Percentiles rank a stretch among this genome's conserved stretches.
phyloP scores from a whole-genome alignment of 2,888 invertebrate genomes.

The Tachina lurida region DNA sequence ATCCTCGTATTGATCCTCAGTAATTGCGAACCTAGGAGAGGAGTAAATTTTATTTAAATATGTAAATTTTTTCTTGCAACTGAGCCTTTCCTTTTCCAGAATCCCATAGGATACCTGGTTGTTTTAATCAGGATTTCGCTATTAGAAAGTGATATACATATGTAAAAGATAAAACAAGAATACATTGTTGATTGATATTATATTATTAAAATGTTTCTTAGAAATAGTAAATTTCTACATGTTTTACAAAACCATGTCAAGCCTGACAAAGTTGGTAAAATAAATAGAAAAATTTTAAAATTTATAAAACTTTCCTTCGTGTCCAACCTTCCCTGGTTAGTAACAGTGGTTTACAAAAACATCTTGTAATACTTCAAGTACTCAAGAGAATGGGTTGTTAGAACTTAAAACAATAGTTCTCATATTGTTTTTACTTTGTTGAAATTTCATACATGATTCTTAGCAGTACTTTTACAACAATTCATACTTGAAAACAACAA shows the following conservation, averaged over 20 bases:
- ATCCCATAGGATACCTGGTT: too few species aligned
- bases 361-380: conserved; percentile 40
- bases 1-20: too few species aligned
- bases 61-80: too few species aligned
- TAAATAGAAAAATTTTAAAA: not conserved
- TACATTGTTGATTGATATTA: too few species aligned
- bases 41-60: too few species aligned
- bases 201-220: too few species aligned
- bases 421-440: not conserved
- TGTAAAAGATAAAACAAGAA: too few species aligned
- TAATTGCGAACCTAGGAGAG: too few species aligned
- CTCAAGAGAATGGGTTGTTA: conserved; percentile 46
- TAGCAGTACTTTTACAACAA: conserved; percentile 43
- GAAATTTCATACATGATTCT: conserved; percentile 24
- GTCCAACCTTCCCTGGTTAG: conserved; percentile 10
- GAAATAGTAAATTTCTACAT: too few species aligned
- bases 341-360: conserved; percentile 33
- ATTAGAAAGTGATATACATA: too few species aligned
- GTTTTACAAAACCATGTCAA: not conserved
- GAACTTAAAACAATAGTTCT: conserved; percentile 54
- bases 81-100: too few species aligned
- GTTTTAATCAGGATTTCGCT: too few species aligned
- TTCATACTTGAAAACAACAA: conserved; percentile 37
- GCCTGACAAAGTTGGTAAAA: not conserved
- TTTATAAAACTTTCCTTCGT: not conserved